These are phyloP conservation scores for Pammene aurita DNA, from an alignment of 2,888 invertebrate species.

Conservation along the genomic window DNA sequence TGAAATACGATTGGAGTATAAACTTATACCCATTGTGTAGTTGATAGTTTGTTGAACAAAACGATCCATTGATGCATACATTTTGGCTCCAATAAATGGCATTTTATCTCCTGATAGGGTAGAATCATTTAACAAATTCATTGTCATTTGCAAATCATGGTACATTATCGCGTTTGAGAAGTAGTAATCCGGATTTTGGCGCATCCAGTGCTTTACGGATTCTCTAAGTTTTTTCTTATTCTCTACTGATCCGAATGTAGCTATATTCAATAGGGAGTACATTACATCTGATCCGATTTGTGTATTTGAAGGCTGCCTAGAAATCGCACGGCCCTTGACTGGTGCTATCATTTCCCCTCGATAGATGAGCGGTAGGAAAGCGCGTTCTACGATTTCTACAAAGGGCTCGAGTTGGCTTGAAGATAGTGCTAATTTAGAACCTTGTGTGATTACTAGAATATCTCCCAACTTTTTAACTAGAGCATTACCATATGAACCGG, in stretches of 20 bases:
- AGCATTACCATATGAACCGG: neutral
- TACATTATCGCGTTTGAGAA: neutral
- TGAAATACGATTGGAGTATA: conserved; percentile 10
- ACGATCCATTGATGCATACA: conserved; percentile 15
- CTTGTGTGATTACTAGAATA: neutral
- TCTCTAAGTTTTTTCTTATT: conserved; percentile 5
- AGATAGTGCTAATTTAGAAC: neutral
- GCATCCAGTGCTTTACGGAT: conserved; percentile 8
- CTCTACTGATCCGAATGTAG: neutral
- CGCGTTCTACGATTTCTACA: neutral
- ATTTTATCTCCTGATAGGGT: neutral
- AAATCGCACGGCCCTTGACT: conserved; percentile 3
- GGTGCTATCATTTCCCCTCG: conserved; percentile 14
- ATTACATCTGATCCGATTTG: neutral
- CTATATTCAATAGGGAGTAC: conserved; percentile 3
- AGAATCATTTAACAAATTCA: conserved; percentile 11
- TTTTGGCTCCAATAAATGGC: conserved; percentile 12
- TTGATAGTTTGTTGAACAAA: neutral
- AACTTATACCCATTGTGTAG: conserved; percentile 9
- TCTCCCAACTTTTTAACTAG: neutral
- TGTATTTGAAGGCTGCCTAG: neutral
- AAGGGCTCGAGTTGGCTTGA: neutral
- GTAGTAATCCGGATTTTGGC: conserved; percentile 11
- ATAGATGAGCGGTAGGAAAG: conserved; percentile 9
- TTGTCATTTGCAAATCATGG: neutral